phyloP scores from a whole-genome alignment of 2,888 invertebrate species.

The Cephus runcator region DNA sequence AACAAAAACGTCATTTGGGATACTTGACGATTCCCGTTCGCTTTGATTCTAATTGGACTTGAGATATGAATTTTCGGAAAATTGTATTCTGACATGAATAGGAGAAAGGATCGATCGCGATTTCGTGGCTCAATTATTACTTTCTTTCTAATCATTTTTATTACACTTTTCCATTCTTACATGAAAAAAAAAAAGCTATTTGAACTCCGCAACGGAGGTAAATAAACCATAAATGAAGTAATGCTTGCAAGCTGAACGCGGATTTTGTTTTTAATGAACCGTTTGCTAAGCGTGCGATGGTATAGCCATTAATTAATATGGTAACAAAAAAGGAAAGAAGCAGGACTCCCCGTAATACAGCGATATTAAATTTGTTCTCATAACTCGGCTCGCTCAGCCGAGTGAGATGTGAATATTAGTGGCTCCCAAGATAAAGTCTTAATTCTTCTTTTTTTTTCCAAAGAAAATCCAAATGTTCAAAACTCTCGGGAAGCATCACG shows the following conservation, averaged over 20 bases:
- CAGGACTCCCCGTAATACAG: constrained; percentile 5
- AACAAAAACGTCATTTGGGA: not conserved
- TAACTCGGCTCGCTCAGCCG: constrained; percentile 2
- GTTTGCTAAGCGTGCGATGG: constrained; percentile 4
- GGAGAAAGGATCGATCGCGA: not conserved
- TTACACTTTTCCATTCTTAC: not conserved
- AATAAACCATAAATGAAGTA: not conserved
- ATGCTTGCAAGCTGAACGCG: not conserved
- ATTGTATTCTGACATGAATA: not conserved
- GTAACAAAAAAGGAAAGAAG: not conserved
- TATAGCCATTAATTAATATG: constrained; percentile 16
- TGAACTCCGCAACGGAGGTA: not conserved
- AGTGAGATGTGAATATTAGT: constrained; percentile 9
- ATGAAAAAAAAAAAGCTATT: no score
- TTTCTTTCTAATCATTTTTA: not conserved
- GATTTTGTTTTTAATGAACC: constrained; percentile 17
- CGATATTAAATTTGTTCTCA: constrained; percentile 16
- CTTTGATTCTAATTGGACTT: not conserved
- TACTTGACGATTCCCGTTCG: not conserved
- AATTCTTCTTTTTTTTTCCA: not conserved
- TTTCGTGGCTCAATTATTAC: not conserved
- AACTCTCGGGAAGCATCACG: not conserved
- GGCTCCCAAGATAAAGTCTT: constrained; percentile 7
- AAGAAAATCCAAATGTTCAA: not conserved
- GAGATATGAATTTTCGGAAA: not conserved